Base-by-base conservation (phyloP, 2,113 vertebrate genomes). In the Cariama cristata region DNA sequence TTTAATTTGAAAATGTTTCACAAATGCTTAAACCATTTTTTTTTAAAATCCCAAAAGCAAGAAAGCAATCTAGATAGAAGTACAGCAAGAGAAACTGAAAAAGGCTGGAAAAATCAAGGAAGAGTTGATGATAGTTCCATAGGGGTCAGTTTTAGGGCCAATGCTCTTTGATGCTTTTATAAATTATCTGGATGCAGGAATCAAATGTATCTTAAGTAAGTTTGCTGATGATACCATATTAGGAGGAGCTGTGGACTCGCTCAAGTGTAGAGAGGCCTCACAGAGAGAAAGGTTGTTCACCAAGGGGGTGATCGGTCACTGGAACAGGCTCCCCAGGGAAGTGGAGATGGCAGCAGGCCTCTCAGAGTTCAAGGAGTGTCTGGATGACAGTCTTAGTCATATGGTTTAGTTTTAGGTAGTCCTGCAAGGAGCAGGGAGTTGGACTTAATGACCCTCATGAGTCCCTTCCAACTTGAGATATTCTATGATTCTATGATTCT, bases 311-410 rank as follows among this genome's bases (percentile, higher is more conserved):
- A 10, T 24, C 0, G 3, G 33, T 71, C 23, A 23, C 15, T 53
- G 32, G 26, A 63, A 9, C 8, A 27, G 23, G 9, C 9, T 75
- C 9, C 18, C 12, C 6, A 30, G 20, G 23, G 19, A n/a, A 56
- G 26, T 44, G 32, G 8, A 38, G 22, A 56, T 1, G 0, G 11
- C 42, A 33, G n/a, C 27, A 52, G 10, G 5, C 18, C n/a, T 40
- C 8, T 24, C 24, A 23, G 40, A 55, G 35, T 5, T 64, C 49
- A 52, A 38, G 45, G 8, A 50, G 5, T 1, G 1, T 63, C 74
- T 68, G 21, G 23, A 38, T 4, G 2, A 35, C 2, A 0, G 10
- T 42, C 1, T 49, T 35, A 33, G 22, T 42, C 11, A 32, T 35
- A 27, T 26, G 8, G 8, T 77, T 93, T 59, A 68, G 1, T 59